Evolutionary conservation across 2,888 invertebrate genomes (phyloP).

Genomic region (Diaperis boleti): DNA sequence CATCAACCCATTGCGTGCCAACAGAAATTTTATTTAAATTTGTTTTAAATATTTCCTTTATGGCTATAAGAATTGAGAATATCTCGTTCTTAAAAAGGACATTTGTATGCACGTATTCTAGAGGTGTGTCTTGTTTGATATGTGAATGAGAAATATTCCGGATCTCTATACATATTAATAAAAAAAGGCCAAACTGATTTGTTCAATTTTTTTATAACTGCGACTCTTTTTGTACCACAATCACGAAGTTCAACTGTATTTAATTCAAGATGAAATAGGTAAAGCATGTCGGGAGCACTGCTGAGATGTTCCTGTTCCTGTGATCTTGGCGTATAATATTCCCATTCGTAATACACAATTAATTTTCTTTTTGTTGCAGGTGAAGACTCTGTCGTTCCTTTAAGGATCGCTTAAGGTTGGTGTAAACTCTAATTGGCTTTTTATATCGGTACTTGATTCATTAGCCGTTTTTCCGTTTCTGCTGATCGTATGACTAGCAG

Average conservation of each 20-base stretch:
- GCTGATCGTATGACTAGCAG: background rate
- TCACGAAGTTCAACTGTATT: background rate
- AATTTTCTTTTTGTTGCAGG: slow-evolving; percentile 29
- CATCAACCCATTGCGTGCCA: no score
- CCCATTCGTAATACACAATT: slow-evolving; percentile 17
- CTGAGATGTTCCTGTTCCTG: background rate
- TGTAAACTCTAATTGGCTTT: slow-evolving; percentile 23
- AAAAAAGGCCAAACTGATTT: no score
- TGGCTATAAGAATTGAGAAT: no score
- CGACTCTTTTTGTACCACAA: no score
- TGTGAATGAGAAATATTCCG: no score
- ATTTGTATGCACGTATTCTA: no score
- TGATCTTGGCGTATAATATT: slow-evolving; percentile 19
- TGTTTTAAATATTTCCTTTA: no score
- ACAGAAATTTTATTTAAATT: no score
- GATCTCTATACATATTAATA: no score
- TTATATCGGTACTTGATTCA: background rate
- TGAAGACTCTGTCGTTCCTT: slow-evolving; percentile 3
- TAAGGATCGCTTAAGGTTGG: slow-evolving; percentile 17
- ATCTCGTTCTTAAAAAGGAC: no score
- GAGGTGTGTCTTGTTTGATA: no score
- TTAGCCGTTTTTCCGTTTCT: slow-evolving; percentile 5
- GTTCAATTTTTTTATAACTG: no score
- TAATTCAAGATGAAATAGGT: slow-evolving; percentile 11
- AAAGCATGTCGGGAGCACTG: slow-evolving; percentile 6